Evolutionary conservation across 2,797 vertebrate genomes (phyloP).

Genomic region (Ctenochaetus hawaiiensis): DNA sequence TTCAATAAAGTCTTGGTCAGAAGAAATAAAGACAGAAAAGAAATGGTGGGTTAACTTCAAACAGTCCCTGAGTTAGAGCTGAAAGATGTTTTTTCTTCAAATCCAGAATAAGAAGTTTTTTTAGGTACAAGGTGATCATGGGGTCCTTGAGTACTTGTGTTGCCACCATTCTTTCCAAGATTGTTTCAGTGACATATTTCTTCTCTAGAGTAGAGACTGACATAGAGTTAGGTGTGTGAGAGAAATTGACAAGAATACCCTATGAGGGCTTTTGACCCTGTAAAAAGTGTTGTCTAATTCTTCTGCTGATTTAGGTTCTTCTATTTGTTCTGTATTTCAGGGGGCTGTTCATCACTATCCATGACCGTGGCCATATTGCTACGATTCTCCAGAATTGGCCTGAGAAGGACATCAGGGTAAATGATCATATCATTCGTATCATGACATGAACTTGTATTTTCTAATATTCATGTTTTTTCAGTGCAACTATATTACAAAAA

Average conservation of each 20-base stretch:
- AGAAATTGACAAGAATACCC: not conserved
- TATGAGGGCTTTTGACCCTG: not conserved
- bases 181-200: constrained; percentile 6
- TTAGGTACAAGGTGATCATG: constrained; percentile 15
- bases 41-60: constrained; percentile 49
- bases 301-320: not conserved
- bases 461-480: not conserved
- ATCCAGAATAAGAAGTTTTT: constrained; percentile 20
- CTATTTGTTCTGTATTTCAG: constrained; percentile 75
- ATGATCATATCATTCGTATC: constrained; percentile 21
- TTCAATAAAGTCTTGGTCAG: constrained; percentile 55
- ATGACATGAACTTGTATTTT: not conserved
- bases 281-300: constrained; percentile 6
- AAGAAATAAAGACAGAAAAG: constrained; percentile 38
- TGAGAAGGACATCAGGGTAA: constrained; percentile 91
- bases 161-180: constrained; percentile 11
- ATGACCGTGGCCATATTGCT: constrained; percentile 93
- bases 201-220: not conserved
- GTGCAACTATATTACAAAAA: not conserved
- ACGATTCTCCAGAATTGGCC: constrained; percentile 95
- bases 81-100: constrained; percentile 45
- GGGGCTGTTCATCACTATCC: constrained; percentile 96
- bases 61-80: constrained; percentile 33
- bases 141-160: constrained; percentile 6
- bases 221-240: not conserved